Evolutionary conservation across 2,113 vertebrate species (phyloP).

Genomic region (Amblyornis subalaris): DNA sequence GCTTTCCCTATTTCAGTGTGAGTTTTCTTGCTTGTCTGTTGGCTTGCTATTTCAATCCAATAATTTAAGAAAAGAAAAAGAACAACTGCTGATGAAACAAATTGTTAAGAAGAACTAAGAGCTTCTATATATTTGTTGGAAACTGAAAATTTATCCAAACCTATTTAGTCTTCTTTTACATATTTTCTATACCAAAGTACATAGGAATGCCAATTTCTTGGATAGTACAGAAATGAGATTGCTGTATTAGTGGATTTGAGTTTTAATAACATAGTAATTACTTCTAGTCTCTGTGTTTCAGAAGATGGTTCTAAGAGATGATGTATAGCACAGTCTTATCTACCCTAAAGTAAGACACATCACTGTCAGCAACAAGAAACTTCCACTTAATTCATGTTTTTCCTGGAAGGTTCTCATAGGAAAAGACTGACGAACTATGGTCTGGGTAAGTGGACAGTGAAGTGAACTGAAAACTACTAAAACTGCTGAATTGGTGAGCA

Average conservation of each 20-base stretch:
- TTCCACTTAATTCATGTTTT: neutral
- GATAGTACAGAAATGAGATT: neutral
- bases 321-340: neutral
- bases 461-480: neutral
- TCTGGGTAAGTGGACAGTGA: neutral
- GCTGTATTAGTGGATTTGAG: neutral
- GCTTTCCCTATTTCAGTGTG: neutral
- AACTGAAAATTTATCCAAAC: neutral
- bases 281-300: neutral
- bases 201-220: neutral
- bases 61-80: neutral
- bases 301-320: neutral
- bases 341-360: neutral
- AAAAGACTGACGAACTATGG: neutral
- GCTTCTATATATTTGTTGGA: neutral
- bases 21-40: neutral
- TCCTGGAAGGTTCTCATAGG: neutral
- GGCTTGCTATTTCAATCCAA: neutral
- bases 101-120: neutral
- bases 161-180: neutral
- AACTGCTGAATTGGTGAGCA: neutral
- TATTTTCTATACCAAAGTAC: neutral
- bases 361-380: neutral
- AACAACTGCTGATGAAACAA: neutral
- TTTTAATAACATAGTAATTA: neutral